phyloP scores from a whole-genome alignment of 1,140 invertebrate species.

The Arctopsyche grandis region DNA sequence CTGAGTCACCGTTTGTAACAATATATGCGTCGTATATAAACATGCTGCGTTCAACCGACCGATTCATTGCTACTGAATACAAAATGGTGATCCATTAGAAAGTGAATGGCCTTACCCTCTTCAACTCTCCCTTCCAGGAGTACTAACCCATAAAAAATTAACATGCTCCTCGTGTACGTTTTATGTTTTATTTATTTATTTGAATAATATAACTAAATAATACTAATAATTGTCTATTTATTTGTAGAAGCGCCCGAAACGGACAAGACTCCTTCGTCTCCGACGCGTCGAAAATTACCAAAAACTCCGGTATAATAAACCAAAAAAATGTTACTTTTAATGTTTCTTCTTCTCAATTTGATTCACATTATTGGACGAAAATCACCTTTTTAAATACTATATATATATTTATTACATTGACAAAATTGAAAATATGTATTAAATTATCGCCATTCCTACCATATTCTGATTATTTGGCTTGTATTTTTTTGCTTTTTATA shows the following conservation, averaged over 20 bases:
- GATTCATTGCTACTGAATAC: too few relatives aligned
- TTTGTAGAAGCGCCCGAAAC: slow-evolving; percentile 64
- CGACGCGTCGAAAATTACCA: slow-evolving; percentile 90
- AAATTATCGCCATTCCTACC: not conserved
- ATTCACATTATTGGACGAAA: slow-evolving; percentile 2
- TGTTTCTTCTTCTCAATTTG: slow-evolving; percentile 19
- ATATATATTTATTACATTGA: slow-evolving; percentile 15
- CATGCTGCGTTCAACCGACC: too few relatives aligned
- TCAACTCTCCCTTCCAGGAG: not conserved
- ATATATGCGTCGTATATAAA: too few relatives aligned
- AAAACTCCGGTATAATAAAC: slow-evolving; percentile 89
- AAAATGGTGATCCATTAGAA: too few relatives aligned
- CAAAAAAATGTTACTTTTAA: slow-evolving; percentile 34
- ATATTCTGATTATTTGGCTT: slow-evolving; percentile 11
- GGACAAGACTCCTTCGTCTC: slow-evolving; percentile 85
- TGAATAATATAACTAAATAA: too few relatives aligned
- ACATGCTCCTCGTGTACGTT: too few relatives aligned
- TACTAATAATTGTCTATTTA: too few relatives aligned
- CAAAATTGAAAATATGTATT: not conserved
- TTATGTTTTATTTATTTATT: too few relatives aligned
- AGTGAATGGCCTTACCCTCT: not conserved
- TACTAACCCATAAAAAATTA: not conserved
- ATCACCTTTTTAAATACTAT: slow-evolving; percentile 9
- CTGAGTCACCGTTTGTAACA: too few relatives aligned
- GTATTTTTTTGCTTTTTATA: slow-evolving; percentile 5